A percentile compares a stretch with the other conserved stretches of the same genome.
phyloP scores from a whole-genome alignment of 2,113 vertebrate species.

The Paralichthys olivaceus region DNA sequence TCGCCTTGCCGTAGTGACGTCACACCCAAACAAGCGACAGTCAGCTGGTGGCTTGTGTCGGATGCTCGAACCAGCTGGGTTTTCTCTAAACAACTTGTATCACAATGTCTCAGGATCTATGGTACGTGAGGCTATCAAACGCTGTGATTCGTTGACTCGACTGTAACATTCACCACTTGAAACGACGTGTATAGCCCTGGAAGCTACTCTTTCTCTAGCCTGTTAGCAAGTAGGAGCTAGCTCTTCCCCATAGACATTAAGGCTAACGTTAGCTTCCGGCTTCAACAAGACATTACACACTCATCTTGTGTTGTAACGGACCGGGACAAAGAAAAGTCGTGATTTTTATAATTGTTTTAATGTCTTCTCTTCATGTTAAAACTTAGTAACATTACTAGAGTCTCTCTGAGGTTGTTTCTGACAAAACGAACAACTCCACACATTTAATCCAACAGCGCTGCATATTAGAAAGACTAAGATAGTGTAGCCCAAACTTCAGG shows the following conservation, averaged over 20 bases:
- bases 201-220: neutral
- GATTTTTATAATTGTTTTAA: too few species aligned
- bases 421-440: too few species aligned
- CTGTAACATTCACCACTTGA: neutral
- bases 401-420: too few species aligned
- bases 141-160: too few species aligned
- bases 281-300: neutral
- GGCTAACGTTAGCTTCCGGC: neutral
- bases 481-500: too few species aligned
- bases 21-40: conserved; percentile 67
- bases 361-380: neutral
- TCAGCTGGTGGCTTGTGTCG: conserved; percentile 13
- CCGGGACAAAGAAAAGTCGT: neutral
- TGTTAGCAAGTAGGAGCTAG: conserved; percentile 34
- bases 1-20: conserved; percentile 69
- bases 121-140: conserved; percentile 58
- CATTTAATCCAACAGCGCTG: neutral
- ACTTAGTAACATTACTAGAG: neutral
- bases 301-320: neutral
- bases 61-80: conserved; percentile 24
- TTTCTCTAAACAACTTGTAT: conserved; percentile 11
- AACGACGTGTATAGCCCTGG: neutral
- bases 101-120: conserved; percentile 81
- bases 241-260: neutral
- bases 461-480: too few species aligned